Conservation (phyloP, 30 jellyfish, hydroid and myxozoan species). For the Haliclystus octoradiatus region DNA sequence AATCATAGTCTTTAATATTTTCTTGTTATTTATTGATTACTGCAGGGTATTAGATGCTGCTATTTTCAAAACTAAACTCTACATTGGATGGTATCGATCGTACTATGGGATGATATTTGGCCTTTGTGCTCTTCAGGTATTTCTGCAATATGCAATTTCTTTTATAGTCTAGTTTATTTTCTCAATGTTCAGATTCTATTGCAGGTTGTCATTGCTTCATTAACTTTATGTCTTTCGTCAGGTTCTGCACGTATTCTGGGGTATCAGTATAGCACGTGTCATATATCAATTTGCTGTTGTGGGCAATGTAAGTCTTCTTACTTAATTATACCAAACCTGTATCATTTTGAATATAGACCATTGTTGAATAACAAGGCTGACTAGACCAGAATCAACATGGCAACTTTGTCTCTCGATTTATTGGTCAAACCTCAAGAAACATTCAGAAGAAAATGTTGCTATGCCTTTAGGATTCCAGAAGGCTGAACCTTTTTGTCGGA, state of each 20-base stretch:
- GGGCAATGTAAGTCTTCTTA: conserved; percentile 48
- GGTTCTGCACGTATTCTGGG: conserved; percentile 85
- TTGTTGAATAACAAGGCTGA: neutral
- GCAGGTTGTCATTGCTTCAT: neutral
- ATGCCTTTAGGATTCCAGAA: too few relatives aligned
- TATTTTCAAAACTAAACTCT: conserved; percentile 3
- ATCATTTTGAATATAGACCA: neutral
- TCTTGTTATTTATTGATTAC: too few relatives aligned
- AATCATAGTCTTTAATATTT: too few relatives aligned
- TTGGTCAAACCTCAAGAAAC: too few relatives aligned
- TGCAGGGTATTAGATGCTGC: conserved; percentile 30
- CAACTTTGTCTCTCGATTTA: neutral
- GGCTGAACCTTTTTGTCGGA: too few relatives aligned
- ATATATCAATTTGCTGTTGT: conserved; percentile 60
- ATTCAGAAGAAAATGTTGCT: too few relatives aligned
- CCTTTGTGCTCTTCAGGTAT: conserved; percentile 39
- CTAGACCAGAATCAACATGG: neutral
- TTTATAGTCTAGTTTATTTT: too few relatives aligned
- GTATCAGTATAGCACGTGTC: conserved; percentile 56
- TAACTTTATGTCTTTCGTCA: neutral
- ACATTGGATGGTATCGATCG: conserved; percentile 8
- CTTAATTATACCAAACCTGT: too few relatives aligned
- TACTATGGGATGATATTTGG: neutral
- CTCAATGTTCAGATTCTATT: neutral
- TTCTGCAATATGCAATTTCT: too few relatives aligned